Evolutionary conservation across 2,888 invertebrate genomes (phyloP), one percentile per base, ranked within the genome.

Genomic region (Cremastinae sp.): DNA sequence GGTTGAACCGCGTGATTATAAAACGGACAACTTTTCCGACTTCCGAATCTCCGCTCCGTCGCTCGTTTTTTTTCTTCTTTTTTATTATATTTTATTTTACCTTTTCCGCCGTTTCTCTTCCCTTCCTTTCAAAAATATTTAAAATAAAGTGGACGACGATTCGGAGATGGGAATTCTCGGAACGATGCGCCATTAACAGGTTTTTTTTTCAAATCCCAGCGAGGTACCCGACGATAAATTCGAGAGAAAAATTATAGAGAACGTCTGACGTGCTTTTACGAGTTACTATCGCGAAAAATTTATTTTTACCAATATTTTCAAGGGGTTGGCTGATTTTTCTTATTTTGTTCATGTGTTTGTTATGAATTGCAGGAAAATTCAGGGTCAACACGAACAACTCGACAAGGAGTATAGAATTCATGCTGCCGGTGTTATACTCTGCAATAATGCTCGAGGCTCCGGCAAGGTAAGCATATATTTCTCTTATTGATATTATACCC

Each of bases 361-460:
- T 56, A 71, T 80, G 64, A 56, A 69, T 92, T 91, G 64, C 90
- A 94, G 94, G 79, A 93, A 93, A 81, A 94, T 94, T 80, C 94
- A 94, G 89, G 92, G 93, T 73, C 94, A 94, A 84, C 92, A 94
- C 85, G 93, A 94, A 83, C 93, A 93, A 80, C 90, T 94, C 83
- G 94, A 94, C 82, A 92, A 93, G 83, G 94, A 94, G 83, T 94
- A 94, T 85, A 90, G 92, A 79, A 92, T 92, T 80, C 93, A 94
- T 84, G 94, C 94, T 61, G 91, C 93, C 69, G 93, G 93, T 69
- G 93, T 93, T 74, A 90, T 94, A 53, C 90, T 93, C 47, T 92
- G 92, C 80, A 93, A 93, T 84, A 92, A n/a, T n/a, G n/a, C 92
- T 18, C 90, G 93, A 77, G 92, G 92, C 75, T 92, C 91, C 65